A percentile compares a stretch with the other conserved stretches of the same genome.
phyloP scores from a whole-genome alignment of 2,888 invertebrate species.

The Drosophila borealis region DNA sequence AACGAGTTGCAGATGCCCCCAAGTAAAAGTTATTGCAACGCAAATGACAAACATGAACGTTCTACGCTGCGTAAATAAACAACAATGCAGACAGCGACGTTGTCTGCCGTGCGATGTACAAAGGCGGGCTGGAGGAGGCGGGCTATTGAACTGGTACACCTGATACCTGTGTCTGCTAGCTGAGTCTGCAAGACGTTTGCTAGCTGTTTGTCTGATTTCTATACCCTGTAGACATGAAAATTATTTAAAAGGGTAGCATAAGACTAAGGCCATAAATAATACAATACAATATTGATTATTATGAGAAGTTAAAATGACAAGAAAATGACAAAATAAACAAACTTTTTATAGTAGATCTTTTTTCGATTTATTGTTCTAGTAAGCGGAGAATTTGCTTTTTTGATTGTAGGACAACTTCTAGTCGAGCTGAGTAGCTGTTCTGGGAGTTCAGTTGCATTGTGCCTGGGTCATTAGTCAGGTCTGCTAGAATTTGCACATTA shows the following conservation, averaged over 20 bases:
- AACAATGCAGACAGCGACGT: conserved; percentile 24
- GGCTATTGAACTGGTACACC: neutral
- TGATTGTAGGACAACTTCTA: neutral
- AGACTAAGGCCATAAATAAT: too few species aligned
- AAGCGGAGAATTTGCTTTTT: neutral
- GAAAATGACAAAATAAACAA: too few species aligned
- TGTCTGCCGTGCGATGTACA: conserved; percentile 21
- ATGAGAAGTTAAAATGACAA: too few species aligned
- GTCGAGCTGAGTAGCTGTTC: neutral
- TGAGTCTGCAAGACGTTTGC: neutral
- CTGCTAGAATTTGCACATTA: conserved; percentile 35
- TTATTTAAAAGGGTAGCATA: neutral
- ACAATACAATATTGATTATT: too few species aligned
- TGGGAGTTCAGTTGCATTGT: conserved; percentile 16
- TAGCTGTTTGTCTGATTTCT: conserved; percentile 17
- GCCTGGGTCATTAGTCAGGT: conserved; percentile 26
- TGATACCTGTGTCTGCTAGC: neutral
- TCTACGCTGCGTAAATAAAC: conserved; percentile 62
- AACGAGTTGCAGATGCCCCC: conserved; percentile 64
- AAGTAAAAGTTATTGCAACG: conserved; percentile 75
- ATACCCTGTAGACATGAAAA: conserved; percentile 28
- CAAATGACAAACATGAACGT: conserved; percentile 73
- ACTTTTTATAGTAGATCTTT: too few species aligned
- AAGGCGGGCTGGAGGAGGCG: neutral
- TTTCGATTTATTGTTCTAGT: too few species aligned